Base-by-base conservation (phyloP, 1,140 invertebrate genomes). In the Diorhabda sublineata region DNA sequence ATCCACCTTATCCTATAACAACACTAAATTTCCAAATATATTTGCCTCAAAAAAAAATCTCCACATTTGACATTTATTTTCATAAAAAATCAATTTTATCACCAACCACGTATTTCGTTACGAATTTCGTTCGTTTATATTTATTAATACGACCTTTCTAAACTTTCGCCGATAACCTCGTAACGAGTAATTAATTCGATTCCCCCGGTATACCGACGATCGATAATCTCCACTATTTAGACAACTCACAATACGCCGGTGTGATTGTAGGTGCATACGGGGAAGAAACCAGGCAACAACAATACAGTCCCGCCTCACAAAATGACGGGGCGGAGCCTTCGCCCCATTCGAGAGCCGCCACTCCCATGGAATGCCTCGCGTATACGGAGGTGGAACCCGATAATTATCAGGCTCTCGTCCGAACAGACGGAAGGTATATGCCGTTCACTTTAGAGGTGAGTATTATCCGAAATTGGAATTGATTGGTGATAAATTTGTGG, bases 271-370 rank as follows among this genome's bases (percentile, higher is more conserved):
- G 47, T 45, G 68, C 75, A 41, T 69, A 69, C 43, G 65, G 69
- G 58, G 77, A 79, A 62, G 72, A 63, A 64, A 73, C 58, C n/a
- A 43, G 64, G 64, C 70, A 7, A 47, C 71, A 11, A 58, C 75
- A 80, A 58, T 81, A 80, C 69, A 81, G 79, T 73, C 79, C 79
- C 73, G 71, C 79, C 74, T 78, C 79, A 4, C 78, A 80, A 58
- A 68, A 71, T 9, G 78, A 79, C 64, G 78, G 78, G 78, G 75
- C 77, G 68, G 77, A 74, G 45, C 75, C 75, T 3, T 79, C 78
- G 4, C 79, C 79, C 73, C 77, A 77, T 64, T 81, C 79, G 7
- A 66, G 76, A 26, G 69, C 75, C 26, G 73, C 73, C 74, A 80
- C 79, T 70, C 78, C 79, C 65, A 68, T 77, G n/a, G 75, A 79